These are phyloP conservation scores for Pristiophorus japonicus DNA, from an alignment of 2,113 vertebrate species.

Conservation along the genomic window DNA sequence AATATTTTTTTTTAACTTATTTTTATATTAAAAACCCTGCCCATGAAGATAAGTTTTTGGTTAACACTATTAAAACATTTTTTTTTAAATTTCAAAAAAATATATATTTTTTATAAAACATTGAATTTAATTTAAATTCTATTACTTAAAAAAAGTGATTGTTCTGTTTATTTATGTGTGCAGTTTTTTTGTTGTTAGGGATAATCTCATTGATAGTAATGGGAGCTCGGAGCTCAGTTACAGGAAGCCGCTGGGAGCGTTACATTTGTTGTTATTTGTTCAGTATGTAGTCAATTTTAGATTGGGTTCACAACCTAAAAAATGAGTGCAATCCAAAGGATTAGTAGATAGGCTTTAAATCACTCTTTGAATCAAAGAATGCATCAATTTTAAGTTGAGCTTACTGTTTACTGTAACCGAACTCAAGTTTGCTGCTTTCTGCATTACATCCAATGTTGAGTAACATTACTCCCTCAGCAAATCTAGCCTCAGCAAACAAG, in stretches of 20 bases:
- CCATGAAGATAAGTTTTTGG: too few species aligned
- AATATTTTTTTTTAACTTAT: too few species aligned
- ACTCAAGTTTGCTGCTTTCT: neutral
- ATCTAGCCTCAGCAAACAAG: neutral
- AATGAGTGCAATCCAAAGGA: neutral
- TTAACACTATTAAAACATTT: too few species aligned
- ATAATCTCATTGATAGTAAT: too few species aligned
- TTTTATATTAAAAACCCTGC: too few species aligned
- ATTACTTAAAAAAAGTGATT: too few species aligned
- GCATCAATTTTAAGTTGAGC: neutral
- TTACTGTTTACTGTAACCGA: neutral
- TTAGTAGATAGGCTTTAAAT: neutral
- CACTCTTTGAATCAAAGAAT: neutral
- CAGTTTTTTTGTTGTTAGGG: too few species aligned
- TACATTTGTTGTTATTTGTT: neutral
- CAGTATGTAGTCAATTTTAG: neutral
- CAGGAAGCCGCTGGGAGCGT: neutral
- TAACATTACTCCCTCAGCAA: neutral
- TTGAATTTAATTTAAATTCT: too few species aligned
- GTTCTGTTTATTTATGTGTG: too few species aligned
- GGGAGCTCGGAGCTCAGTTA: too few species aligned
- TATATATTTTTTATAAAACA: too few species aligned
- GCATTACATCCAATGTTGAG: neutral
- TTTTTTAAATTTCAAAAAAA: too few species aligned
- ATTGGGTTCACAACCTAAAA: neutral